phyloP scores from a whole-genome alignment of 2,888 invertebrate genomes.

The Balanococcus diminutus region DNA sequence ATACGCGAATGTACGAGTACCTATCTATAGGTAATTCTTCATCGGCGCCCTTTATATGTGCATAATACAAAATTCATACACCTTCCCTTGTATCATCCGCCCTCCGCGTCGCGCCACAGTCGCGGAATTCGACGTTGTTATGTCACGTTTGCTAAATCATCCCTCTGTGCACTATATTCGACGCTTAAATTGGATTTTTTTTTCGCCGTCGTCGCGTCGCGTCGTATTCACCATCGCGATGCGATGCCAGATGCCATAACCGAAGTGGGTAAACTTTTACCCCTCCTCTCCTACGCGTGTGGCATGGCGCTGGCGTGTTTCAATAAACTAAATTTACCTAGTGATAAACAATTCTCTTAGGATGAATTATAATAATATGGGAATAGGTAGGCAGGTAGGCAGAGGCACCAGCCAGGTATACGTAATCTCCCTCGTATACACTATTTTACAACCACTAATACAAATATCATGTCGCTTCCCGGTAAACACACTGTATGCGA shows the following conservation, averaged over 20 bases:
- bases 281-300: neutral
- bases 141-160: neutral
- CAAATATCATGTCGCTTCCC: too few species aligned
- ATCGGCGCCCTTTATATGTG: neutral
- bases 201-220: neutral
- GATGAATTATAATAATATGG: slow-evolving; percentile 31
- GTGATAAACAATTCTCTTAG: slow-evolving; percentile 10
- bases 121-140: neutral
- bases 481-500: too few species aligned
- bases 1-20: slow-evolving; percentile 8
- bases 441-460: neutral
- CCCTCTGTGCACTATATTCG: neutral
- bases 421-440: neutral
- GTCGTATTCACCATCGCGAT: neutral
- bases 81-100: neutral
- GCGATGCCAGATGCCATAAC: too few species aligned
- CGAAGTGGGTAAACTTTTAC: neutral
- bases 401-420: neutral
- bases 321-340: slow-evolving; percentile 20
- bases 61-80: slow-evolving; percentile 5
- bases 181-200: neutral
- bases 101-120: neutral
- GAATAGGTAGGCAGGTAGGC: neutral
- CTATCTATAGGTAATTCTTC: slow-evolving; percentile 5
- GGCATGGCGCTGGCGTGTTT: too few species aligned